Percentiles rank a stretch among this genome's conserved stretches.
These are phyloP conservation scores for Cottoperca gobio DNA, from an alignment of 2,797 vertebrate genomes.

Conservation along the genomic window DNA sequence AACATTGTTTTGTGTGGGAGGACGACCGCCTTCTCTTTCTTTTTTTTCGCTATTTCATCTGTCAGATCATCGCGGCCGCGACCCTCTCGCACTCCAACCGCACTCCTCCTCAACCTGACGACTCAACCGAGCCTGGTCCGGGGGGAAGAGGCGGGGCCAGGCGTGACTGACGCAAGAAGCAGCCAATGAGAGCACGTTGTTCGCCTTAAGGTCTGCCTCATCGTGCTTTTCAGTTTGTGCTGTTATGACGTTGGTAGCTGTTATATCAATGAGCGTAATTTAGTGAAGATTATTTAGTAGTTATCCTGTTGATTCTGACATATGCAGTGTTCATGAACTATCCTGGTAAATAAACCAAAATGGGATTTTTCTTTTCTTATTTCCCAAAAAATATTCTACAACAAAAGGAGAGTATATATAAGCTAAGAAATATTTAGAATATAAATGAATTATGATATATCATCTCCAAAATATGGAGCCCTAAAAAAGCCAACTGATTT, in stretches of 20 bases:
- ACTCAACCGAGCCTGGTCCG: slow-evolving; percentile 90
- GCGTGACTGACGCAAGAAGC: slow-evolving; percentile 44
- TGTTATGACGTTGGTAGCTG: slow-evolving; percentile 48
- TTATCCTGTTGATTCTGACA: background rate
- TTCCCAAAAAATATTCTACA: too few species aligned
- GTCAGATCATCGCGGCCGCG: slow-evolving; percentile 93
- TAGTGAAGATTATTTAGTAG: slow-evolving; percentile 8
- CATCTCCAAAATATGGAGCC: background rate
- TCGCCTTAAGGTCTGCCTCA: slow-evolving; percentile 65
- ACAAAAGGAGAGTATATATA: too few species aligned
- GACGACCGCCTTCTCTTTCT: slow-evolving; percentile 79
- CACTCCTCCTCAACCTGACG: slow-evolving; percentile 77
- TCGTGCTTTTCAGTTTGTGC: slow-evolving; percentile 25
- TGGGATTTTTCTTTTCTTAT: too few species aligned
- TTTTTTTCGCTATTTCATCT: slow-evolving; percentile 91
- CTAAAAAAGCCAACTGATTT: background rate
- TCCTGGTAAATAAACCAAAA: background rate
- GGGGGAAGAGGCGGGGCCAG: slow-evolving; percentile 59
- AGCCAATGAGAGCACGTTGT: slow-evolving; percentile 69
- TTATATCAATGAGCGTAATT: slow-evolving; percentile 24
- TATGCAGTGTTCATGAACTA: background rate
- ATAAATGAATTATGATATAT: background rate
- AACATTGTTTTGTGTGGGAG: slow-evolving; percentile 91
- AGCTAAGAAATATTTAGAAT: background rate
- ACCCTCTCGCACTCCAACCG: slow-evolving; percentile 90